Conservation (phyloP, 2,797 vertebrate species). For the Oreortyx pictus region DNA sequence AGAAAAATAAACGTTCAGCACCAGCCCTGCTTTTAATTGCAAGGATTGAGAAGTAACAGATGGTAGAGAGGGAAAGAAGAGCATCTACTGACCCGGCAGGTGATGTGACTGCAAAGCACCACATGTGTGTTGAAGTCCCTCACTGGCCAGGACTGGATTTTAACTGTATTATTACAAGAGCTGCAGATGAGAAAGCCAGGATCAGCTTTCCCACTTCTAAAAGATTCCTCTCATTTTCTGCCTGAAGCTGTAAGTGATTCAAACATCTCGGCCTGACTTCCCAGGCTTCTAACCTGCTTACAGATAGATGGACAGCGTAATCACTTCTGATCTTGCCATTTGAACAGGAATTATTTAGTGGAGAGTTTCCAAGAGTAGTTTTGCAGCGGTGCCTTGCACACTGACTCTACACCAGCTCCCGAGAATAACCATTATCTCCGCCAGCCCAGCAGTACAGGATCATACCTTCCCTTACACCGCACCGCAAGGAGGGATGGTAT, state of each 20-base stretch:
- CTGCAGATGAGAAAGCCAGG: background rate
- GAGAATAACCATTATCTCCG: background rate
- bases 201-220: background rate
- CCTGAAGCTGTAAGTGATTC: background rate
- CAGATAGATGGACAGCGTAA: background rate
- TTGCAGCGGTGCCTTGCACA: background rate
- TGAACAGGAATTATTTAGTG: background rate
- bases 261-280: background rate
- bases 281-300: background rate
- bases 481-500: background rate
- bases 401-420: background rate
- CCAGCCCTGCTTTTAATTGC: slow-evolving; percentile 54
- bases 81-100: slow-evolving; percentile 47
- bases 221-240: background rate
- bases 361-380: background rate
- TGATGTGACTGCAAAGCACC: slow-evolving; percentile 29
- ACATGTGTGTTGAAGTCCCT: slow-evolving; percentile 37
- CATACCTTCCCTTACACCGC: background rate
- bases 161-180: too few species aligned
- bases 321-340: background rate
- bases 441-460: background rate
- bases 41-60: slow-evolving; percentile 61
- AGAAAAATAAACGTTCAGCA: background rate
- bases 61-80: slow-evolving; percentile 57
- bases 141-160: fast-evolving